Evolutionary conservation across 2,797 vertebrate species (phyloP), one percentile per base, ranked within the genome.

Genomic region (Lacerta bilineata): DNA sequence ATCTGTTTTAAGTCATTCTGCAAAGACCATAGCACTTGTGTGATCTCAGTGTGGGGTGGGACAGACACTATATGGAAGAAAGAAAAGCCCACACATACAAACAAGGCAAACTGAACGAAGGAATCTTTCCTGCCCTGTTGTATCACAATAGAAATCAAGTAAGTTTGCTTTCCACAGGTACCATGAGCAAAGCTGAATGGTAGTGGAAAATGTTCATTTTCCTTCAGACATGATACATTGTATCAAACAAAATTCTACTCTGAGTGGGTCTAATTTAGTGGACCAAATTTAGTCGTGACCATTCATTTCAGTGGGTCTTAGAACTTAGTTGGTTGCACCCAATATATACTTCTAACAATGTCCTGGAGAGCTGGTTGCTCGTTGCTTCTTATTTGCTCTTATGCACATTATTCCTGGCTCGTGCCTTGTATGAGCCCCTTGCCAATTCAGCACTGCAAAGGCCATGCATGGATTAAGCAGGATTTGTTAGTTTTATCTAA

Each of bases 401-500:
- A 41, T 3, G 17, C 6, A 20, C 39, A 78, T 50, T 68, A 20
- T 78, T 64, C 55, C 43, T 50, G 75, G 41, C 20, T 33, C 41
- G 8, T 55, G 29, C 8, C 39, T 59, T 39, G 36, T 33, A 5
- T 76, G 36, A 61, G 7, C 20, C n/a, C 64, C 8, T 29, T 86
- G 64, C 25, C 46, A 55, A 55, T 25, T 25, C 64, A 50, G 23
- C 43, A 20, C 25, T 55, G 27, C 46, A 71, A 43, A 0, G 41
- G 61, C 86, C 0, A 0, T 46, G 59, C 68, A 83, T 0, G 0
- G 2, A 6, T 77, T 83, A 93, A 93, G 86, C 91, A 93, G 9
- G 71, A 74, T 75, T 80, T 75, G 71, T 59, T 61, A 29, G 46
- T 59, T 84, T 74, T 74, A 33, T 69, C 55, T 84, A 84, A 74